phyloP scores from a whole-genome alignment of 2,797 vertebrate species.

The Macroramphosus scolopax region DNA sequence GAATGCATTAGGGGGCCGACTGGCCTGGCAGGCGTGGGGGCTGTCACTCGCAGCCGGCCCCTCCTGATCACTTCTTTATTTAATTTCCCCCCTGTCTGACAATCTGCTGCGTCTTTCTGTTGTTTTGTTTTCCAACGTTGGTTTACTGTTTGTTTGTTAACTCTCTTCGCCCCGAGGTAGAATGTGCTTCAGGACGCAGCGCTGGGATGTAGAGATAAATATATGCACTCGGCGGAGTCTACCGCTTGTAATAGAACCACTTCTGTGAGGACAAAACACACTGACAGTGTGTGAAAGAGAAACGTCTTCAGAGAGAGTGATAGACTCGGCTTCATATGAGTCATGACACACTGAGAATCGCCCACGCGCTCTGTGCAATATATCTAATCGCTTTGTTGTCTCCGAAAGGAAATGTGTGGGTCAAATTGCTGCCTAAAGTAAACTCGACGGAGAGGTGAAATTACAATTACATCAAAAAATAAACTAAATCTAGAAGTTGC shows the following conservation, averaged over 20 bases:
- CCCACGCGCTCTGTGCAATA: background rate
- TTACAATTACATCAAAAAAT: background rate
- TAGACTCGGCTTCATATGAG: slow-evolving; percentile 25
- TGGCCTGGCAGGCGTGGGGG: background rate
- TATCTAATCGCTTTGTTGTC: slow-evolving; percentile 21
- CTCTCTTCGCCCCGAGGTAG: slow-evolving; percentile 5
- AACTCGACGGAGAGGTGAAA: slow-evolving; percentile 2
- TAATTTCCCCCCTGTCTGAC: background rate
- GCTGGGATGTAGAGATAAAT: slow-evolving; percentile 40
- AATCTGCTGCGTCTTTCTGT: too few species aligned
- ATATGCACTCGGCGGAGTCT: slow-evolving; percentile 22
- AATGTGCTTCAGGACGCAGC: slow-evolving; percentile 36
- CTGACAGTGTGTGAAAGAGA: slow-evolving; percentile 33
- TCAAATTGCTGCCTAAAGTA: slow-evolving; percentile 3
- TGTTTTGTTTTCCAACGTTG: background rate
- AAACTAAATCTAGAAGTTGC: slow-evolving; percentile 7
- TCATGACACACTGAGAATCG: slow-evolving; percentile 17
- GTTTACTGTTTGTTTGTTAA: slow-evolving; percentile 38
- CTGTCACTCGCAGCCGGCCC: too few species aligned
- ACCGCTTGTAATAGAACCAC: slow-evolving; percentile 29
- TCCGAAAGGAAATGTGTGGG: slow-evolving; percentile 10
- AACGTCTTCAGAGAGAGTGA: slow-evolving; percentile 39
- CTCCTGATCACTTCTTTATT: background rate
- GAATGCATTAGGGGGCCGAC: background rate
- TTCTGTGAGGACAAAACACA: slow-evolving; percentile 23